A percentile compares a stretch with the other conserved stretches of the same genome.
These are phyloP conservation scores for Philotrypesis tridentata DNA, from an alignment of 1,140 invertebrate species.

Conservation along the genomic window DNA sequence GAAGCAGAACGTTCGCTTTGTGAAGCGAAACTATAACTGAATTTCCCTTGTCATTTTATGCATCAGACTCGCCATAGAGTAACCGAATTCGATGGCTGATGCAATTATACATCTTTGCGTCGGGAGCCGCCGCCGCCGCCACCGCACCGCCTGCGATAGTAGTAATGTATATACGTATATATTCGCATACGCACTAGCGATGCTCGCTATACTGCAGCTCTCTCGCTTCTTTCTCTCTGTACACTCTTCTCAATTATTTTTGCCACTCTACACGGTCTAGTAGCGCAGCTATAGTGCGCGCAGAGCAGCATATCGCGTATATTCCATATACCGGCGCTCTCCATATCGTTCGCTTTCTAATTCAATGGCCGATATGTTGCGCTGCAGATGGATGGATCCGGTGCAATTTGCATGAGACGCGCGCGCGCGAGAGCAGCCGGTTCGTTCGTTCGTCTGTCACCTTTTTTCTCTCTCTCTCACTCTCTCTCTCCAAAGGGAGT, in stretches of 20 bases:
- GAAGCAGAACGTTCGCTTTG: constrained; percentile 63
- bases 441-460: neutral
- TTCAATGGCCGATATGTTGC: neutral
- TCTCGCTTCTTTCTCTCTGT: neutral
- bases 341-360: constrained; percentile 16
- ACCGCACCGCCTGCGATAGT: constrained; percentile 18
- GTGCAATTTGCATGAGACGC: constrained; percentile 2
- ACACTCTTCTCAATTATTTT: constrained; percentile 44
- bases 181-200: neutral
- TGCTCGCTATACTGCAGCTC: neutral
- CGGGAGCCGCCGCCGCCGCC: constrained; percentile 55
- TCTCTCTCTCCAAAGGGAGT: neutral
- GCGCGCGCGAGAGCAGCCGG: neutral
- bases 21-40: constrained; percentile 67
- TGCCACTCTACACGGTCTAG: constrained; percentile 23
- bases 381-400: constrained; percentile 9
- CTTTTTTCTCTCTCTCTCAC: constrained; percentile 5
- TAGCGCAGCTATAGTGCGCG: neutral
- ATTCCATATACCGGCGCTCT: neutral
- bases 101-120: constrained; percentile 69
- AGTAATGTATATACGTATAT: constrained; percentile 12
- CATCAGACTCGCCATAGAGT: constrained; percentile 69
- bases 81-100: constrained; percentile 70
- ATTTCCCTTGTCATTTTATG: constrained; percentile 70
- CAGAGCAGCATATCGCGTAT: too few species aligned